These are phyloP conservation scores for Gasteruption jaculator DNA, from an alignment of 2,888 invertebrate genomes.

Conservation along the genomic window DNA sequence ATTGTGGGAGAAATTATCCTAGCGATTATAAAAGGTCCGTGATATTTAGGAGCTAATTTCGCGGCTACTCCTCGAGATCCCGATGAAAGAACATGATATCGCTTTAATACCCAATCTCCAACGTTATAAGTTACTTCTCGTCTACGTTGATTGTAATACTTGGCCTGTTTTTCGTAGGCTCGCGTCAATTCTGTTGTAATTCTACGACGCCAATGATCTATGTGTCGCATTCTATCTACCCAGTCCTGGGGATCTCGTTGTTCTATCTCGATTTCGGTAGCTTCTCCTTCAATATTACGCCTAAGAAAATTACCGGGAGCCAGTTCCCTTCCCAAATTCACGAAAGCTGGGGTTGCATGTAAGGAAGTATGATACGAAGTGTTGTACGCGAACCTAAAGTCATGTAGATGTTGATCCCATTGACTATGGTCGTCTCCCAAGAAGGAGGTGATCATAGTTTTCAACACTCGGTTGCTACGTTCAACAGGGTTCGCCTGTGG, in stretches of 20 bases:
- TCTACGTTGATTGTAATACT: slow-evolving; percentile 4
- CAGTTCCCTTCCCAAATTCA: slow-evolving; percentile 2
- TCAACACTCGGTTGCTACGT: slow-evolving; percentile 5
- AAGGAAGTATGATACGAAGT: slow-evolving; percentile 5
- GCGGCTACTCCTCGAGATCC: slow-evolving; percentile 20
- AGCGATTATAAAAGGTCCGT: slow-evolving; percentile 20
- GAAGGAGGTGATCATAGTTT: slow-evolving; percentile 5
- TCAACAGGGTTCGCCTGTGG: slow-evolving; percentile 12
- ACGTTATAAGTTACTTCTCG: not conserved
- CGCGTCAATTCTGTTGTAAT: not conserved
- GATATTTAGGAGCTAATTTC: slow-evolving; percentile 28
- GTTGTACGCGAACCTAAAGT: slow-evolving; percentile 10
- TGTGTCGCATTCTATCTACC: not conserved
- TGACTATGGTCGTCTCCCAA: not conserved
- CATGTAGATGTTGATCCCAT: slow-evolving; percentile 6
- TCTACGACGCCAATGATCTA: not conserved
- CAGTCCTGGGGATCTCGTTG: not conserved
- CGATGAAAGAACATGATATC: slow-evolving; percentile 16
- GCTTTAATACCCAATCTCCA: not conserved
- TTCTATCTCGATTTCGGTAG: not conserved
- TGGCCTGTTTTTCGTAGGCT: not conserved
- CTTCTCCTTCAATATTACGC: not conserved
- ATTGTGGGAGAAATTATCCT: slow-evolving; percentile 11
- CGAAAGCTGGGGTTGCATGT: not conserved
- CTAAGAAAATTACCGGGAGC: not conserved